Conservation (phyloP, 2,113 vertebrate species). For the Triplophysa siluroides region DNA sequence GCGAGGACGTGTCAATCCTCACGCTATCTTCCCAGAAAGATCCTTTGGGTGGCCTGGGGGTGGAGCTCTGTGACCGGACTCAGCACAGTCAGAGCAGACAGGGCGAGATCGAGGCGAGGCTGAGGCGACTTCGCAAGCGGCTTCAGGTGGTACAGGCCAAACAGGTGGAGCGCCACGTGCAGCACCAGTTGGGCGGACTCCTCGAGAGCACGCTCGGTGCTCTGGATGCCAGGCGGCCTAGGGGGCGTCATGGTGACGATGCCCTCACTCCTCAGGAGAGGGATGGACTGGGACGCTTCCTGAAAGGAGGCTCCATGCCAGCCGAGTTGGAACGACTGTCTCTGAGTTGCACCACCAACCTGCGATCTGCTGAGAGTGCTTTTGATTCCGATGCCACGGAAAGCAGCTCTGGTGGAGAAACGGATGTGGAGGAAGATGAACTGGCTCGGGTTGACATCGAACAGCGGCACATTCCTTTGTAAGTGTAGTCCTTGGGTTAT, state of each 20-base stretch:
- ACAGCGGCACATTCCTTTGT: conserved; percentile 91
- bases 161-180: conserved; percentile 96
- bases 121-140: conserved; percentile 86
- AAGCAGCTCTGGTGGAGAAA: conserved; percentile 97
- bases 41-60: conserved; percentile 78
- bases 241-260: conserved; percentile 68
- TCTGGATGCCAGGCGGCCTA: conserved; percentile 73
- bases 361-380: conserved; percentile 85
- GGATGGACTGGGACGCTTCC: conserved; percentile 80
- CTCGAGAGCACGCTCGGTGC: conserved; percentile 81
- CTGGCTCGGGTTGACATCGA: conserved; percentile 85
- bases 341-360: conserved; percentile 86
- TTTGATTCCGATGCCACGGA: conserved; percentile 98
- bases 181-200: conserved; percentile 94
- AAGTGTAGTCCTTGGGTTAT: conserved; percentile 70
- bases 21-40: conserved; percentile 70
- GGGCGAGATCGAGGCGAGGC: conserved; percentile 76
- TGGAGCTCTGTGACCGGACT: conserved; percentile 78
- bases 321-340: conserved; percentile 90
- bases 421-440: conserved; percentile 94
- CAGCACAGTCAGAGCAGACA: conserved; percentile 83
- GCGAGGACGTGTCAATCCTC: conserved; percentile 23
- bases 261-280: conserved; percentile 79
- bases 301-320: conserved; percentile 85
- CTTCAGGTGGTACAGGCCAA: conserved; percentile 97